These are phyloP conservation scores for Oeneis ivallda DNA, from an alignment of 2,888 invertebrate genomes.

Conservation along the genomic window DNA sequence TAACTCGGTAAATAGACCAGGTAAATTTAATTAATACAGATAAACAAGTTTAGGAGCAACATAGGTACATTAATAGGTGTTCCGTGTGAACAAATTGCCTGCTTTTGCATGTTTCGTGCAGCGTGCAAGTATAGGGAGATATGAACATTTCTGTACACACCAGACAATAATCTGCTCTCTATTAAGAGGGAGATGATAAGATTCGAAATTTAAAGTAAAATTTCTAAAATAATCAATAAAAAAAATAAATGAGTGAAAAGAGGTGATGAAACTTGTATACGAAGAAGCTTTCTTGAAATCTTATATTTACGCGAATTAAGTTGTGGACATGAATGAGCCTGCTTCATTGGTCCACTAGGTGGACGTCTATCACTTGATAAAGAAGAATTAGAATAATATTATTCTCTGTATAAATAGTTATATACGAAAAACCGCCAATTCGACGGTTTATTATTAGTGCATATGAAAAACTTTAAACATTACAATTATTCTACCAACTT, in stretches of 20 bases:
- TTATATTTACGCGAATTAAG: too few relatives aligned
- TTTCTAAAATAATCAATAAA: too few relatives aligned
- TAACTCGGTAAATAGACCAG: slow-evolving; percentile 25
- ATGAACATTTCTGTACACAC: slow-evolving; percentile 47
- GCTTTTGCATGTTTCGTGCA: slow-evolving; percentile 50
- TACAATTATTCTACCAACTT: not conserved
- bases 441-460: not conserved
- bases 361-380: too few relatives aligned
- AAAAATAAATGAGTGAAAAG: too few relatives aligned
- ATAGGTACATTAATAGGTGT: slow-evolving; percentile 17
- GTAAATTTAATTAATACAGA: slow-evolving; percentile 32
- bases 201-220: too few relatives aligned
- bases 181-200: not conserved
- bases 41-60: slow-evolving; percentile 24
- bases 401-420: too few relatives aligned
- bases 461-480: not conserved
- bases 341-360: too few relatives aligned
- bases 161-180: not conserved
- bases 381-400: too few relatives aligned
- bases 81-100: slow-evolving; percentile 47
- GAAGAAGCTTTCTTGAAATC: too few relatives aligned
- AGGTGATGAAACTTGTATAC: too few relatives aligned
- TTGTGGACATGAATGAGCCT: too few relatives aligned
- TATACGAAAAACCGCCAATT: not conserved
- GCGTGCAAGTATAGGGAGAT: slow-evolving; percentile 48